Base-by-base conservation (phyloP, 2,888 invertebrate species). In the Capitulum mitella region DNA sequence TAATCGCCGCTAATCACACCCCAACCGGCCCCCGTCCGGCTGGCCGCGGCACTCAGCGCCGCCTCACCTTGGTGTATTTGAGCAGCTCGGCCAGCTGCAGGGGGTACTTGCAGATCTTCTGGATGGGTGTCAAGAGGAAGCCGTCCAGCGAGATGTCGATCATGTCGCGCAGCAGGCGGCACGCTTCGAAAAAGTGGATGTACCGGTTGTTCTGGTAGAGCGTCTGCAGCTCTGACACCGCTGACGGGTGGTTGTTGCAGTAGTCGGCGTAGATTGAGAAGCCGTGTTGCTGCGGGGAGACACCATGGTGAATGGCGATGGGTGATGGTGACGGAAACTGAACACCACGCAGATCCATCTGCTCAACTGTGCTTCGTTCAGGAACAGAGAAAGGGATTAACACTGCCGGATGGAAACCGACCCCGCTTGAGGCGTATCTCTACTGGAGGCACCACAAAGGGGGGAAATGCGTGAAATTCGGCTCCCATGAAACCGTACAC, bases 61-160 rank as follows among this genome's bases (percentile, higher is more conserved):
- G n/a, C 79, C 81, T 79, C 81, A 85, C 84, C 84, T 89, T 88
- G 3, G 92, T 92, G 84, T 92, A 91, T 84, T 94, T 94, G 78
- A 93, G 88, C 80, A 95, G 88, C 86, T 95, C 94, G 43, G 91
- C 91, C 82, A 95, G 87, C 85, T 94, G 94, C 78, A 95, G 88
- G 22, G 94, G 94, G 86, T 95, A 95, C 85, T 94, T 93, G 86
- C 94, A 95, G 83, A 95, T 94, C 85, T 93, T 90, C 86, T 95
- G 94, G 79, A 95, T 92, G 0, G 94, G 94, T 22, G 93, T 93
- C 78, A 95, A 86, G 77, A 95, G 87, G 86, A 94, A 94, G 48
- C 94, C 94, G 83, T 94, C 93, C 75, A 95, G 87, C 22, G 93
- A 92, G 74, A 95, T 90, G 85, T 93, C 93, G 78, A 93, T 92